Base-by-base conservation (phyloP, 1,140 invertebrate species). In the Bactericera cockerelli region DNA sequence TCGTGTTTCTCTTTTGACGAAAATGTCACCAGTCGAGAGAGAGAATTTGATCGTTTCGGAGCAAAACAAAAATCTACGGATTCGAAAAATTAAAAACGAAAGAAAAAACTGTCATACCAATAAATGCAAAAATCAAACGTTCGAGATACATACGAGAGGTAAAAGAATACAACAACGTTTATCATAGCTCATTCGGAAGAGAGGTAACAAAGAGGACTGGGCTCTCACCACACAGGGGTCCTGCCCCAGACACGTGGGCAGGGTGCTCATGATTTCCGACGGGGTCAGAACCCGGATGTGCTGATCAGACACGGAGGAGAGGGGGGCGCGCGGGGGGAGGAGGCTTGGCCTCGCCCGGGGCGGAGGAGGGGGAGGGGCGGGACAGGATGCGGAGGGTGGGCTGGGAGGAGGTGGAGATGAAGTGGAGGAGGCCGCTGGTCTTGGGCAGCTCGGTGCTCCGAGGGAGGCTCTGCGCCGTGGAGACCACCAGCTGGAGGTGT, bases 251-350 rank as follows among this genome's bases (percentile, higher is more conserved):
- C 83, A 84, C 3, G 42, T 49, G 70, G 86, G 85, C 72, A 87
- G 80, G 70, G 84, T 87, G 76, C 83, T 81, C 84, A 87, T 87
- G 71, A 87, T 87, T 79, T 87, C 85, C 65, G 83, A 86, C 64
- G 84, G 84, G 67, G 86, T 87, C 71, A 88, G 79, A 73, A 87
- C 85, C 72, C 84, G 81, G 74, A 87, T 87, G 74, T 86, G 83
- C 72, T 84, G 82, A 74, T 87, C 84, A 69, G 72, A 71, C 66
- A 49, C 19, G n/a, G 42, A 4, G n/a, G 42, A 49, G 8, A 49
- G 22, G 22, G 42, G n/a, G 33, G 10, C 16, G n/a, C n/a, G n/a
- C n/a, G n/a, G n/a, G n/a, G n/a, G n/a, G 10, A 71, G 70, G 64
- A 65, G 66, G 67, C 70, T 69, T 67, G 70, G 70, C 71, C 71